Conservation (phyloP, 2,888 invertebrate species). For the Lycophotia porphyrea region DNA sequence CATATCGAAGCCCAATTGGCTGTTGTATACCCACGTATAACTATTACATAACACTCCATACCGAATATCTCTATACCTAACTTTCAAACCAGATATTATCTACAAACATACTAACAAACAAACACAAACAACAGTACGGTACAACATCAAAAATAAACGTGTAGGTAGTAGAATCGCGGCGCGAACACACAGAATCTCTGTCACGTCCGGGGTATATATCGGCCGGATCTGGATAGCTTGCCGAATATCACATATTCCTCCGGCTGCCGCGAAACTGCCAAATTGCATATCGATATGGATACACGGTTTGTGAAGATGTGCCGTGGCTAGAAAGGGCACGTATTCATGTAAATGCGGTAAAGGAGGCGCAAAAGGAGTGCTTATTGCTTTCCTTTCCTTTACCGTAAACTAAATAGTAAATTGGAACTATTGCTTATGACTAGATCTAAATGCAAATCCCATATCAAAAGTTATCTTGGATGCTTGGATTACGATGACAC, state of each 20-base stretch:
- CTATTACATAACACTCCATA: neutral
- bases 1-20: neutral
- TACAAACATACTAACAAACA: conserved; percentile 21
- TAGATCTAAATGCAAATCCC: too few relatives aligned
- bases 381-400: too few relatives aligned
- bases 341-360: too few relatives aligned
- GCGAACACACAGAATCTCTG: conserved; percentile 55
- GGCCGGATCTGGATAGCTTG: conserved; percentile 49
- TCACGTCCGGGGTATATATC: conserved; percentile 70
- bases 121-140: conserved; percentile 14
- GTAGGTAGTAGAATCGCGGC: conserved; percentile 48
- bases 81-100: neutral
- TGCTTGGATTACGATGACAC: too few relatives aligned
- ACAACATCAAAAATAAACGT: conserved; percentile 58
- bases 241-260: conserved; percentile 72
- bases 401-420: too few relatives aligned
- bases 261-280: conserved; percentile 71
- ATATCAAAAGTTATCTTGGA: too few relatives aligned
- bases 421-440: too few relatives aligned
- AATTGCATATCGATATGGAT: conserved; percentile 78
- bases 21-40: neutral
- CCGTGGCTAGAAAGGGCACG: conserved; percentile 52
- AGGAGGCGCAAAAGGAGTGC: too few relatives aligned
- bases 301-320: conserved; percentile 37
- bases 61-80: neutral